Conservation (phyloP, 2,113 vertebrate species). For the Dinomys branickii region DNA sequence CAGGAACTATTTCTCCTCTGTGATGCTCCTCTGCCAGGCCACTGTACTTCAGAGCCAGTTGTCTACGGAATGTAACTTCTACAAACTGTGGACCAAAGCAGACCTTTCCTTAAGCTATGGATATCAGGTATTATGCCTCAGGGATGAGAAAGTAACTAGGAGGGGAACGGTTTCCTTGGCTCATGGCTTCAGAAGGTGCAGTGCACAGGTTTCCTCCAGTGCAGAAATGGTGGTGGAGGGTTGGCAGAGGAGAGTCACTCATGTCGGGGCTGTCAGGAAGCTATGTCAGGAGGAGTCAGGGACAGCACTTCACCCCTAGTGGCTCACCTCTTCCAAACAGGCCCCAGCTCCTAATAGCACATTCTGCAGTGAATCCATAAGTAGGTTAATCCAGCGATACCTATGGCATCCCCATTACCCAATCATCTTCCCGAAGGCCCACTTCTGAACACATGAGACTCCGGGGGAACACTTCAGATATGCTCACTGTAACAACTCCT, state of each 20-base stretch:
- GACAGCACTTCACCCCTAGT: background rate
- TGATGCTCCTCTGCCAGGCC: background rate
- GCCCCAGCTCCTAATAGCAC: background rate
- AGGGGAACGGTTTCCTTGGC: background rate
- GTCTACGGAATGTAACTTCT: background rate
- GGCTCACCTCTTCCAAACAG: background rate
- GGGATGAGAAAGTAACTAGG: background rate
- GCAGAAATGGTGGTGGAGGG: background rate
- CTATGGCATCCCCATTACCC: background rate
- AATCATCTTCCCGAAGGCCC: background rate
- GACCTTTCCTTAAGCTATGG: background rate
- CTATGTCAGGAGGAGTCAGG: background rate
- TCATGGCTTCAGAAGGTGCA: background rate
- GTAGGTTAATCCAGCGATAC: no score
- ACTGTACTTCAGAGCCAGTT: background rate
- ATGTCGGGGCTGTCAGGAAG: no score
- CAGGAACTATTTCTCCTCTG: background rate
- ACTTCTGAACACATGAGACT: background rate
- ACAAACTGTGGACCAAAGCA: background rate
- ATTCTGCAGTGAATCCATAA: background rate
- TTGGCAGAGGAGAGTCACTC: background rate
- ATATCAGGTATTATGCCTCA: background rate
- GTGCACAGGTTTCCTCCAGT: background rate
- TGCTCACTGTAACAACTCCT: background rate
- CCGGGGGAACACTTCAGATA: background rate